Evolutionary conservation across 2,888 invertebrate genomes (phyloP).

Genomic region (Volucella zonaria): DNA sequence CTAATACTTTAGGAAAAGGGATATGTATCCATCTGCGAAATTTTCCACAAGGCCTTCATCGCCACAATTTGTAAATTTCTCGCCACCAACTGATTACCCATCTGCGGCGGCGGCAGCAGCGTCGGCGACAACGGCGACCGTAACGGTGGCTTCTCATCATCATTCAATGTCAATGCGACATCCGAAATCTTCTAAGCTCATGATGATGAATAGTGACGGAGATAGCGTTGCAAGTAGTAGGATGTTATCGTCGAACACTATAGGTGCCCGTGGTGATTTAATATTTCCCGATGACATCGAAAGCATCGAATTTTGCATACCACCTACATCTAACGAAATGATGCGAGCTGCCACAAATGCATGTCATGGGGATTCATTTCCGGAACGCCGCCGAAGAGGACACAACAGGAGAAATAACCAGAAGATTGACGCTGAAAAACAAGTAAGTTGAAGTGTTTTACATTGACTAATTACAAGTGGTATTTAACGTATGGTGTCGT

Average conservation of each 20-base stretch:
- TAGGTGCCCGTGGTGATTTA: conserved; percentile 78
- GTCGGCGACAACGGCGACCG: conserved; percentile 74
- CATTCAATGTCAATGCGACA: conserved; percentile 78
- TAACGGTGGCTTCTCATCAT: conserved; percentile 76
- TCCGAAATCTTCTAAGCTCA: conserved; percentile 74
- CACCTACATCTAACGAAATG: conserved; percentile 75
- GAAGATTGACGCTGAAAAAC: conserved; percentile 81
- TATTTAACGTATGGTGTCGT: neutral
- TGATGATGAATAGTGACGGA: conserved; percentile 70
- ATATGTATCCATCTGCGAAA: conserved; percentile 81
- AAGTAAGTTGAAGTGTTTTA: conserved; percentile 76
- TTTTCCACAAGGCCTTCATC: conserved; percentile 81
- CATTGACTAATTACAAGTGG: neutral
- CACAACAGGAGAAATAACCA: conserved; percentile 81
- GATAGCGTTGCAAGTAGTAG: conserved; percentile 73
- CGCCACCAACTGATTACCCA: conserved; percentile 89
- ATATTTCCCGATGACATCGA: conserved; percentile 82
- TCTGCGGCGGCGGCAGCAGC: conserved; percentile 81
- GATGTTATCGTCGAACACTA: conserved; percentile 76
- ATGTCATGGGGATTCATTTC: conserved; percentile 79
- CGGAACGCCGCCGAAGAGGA: conserved; percentile 80
- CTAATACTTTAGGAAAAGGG: conserved; percentile 67
- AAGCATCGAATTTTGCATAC: conserved; percentile 82
- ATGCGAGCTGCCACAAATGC: conserved; percentile 77
- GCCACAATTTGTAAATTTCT: conserved; percentile 87